Evolutionary conservation across 2,797 vertebrate genomes (phyloP).

Genomic region (Bufotes viridis): DNA sequence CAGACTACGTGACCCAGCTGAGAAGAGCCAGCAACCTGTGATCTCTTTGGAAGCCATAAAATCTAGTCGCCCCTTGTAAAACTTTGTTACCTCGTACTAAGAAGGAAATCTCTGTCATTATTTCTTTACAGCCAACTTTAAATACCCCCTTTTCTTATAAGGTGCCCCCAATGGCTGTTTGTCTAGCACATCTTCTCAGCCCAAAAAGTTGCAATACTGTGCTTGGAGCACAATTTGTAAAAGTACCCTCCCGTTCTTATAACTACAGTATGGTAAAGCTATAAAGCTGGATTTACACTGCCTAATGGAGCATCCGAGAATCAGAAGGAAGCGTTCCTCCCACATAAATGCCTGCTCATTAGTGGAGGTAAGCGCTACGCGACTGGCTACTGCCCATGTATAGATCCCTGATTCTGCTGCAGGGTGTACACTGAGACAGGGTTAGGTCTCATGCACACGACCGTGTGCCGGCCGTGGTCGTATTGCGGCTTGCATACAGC

Average conservation of each 20-base stretch:
- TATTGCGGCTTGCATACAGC: no score
- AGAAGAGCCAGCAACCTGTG: conserved; percentile 66
- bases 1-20: conserved; percentile 77
- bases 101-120: conserved; percentile 25
- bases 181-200: neutral
- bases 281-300: no score
- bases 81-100: conserved; percentile 11
- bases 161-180: neutral
- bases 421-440: no score
- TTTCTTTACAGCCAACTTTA: conserved; percentile 22
- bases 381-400: no score
- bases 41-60: conserved; percentile 64
- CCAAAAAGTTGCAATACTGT: neutral
- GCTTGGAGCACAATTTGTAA: neutral
- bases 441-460: no score
- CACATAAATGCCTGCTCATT: no score
- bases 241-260: neutral
- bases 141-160: neutral
- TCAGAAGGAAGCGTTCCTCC: no score
- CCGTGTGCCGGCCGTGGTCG: no score
- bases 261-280: no score
- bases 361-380: no score
- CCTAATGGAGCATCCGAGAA: no score
- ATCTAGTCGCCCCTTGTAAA: conserved; percentile 41
- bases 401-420: no score